Evolutionary conservation across 2,888 invertebrate species (phyloP).

Genomic region (Apodemia hepburni): DNA sequence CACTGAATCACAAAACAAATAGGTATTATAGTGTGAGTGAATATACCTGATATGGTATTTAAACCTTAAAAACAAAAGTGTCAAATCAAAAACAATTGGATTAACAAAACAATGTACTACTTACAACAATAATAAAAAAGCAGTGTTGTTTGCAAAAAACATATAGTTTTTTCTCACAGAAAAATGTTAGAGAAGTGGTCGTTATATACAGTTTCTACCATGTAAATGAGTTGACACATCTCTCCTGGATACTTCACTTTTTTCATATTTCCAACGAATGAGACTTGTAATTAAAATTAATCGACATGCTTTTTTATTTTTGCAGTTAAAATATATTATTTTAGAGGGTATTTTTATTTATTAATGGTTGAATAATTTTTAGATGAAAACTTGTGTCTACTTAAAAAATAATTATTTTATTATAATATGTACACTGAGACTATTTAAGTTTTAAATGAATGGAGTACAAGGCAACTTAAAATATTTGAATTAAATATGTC

Average conservation of each 20-base stretch:
- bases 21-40: too few relatives aligned
- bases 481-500: too few relatives aligned
- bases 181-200: conserved; percentile 30
- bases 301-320: conserved; percentile 23
- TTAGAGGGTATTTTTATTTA: conserved; percentile 2
- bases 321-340: conserved; percentile 3
- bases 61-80: neutral
- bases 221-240: conserved; percentile 32
- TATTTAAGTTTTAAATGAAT: too few relatives aligned
- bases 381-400: neutral
- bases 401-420: too few relatives aligned
- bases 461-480: too few relatives aligned
- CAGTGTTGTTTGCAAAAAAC: conserved; percentile 10
- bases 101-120: neutral
- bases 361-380: neutral
- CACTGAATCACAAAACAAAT: too few relatives aligned
- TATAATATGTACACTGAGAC: too few relatives aligned
- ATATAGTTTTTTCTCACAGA: conserved; percentile 24
- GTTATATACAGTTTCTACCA: conserved; percentile 27
- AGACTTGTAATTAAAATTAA: conserved; percentile 32
- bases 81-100: neutral
- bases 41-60: too few relatives aligned
- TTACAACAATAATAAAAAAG: neutral
- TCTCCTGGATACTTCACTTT: conserved; percentile 28
- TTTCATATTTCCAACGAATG: conserved; percentile 26